These are phyloP conservation scores for Varecia variegata DNA, from an alignment of 2,797 vertebrate species.

Conservation along the genomic window DNA sequence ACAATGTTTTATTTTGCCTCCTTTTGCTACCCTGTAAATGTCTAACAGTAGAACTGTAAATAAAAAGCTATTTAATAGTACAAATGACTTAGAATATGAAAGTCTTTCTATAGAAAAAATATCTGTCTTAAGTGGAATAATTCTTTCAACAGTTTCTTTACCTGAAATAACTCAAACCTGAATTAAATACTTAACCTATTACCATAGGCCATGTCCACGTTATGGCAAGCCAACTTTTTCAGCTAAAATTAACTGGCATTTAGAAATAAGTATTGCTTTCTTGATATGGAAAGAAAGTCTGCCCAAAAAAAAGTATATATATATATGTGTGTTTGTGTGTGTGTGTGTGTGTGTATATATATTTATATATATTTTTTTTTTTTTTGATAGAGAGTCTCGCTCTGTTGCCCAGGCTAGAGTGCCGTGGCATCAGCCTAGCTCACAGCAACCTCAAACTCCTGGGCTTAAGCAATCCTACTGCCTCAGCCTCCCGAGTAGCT, in stretches of 20 bases:
- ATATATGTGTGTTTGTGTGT: no score
- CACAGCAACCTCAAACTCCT: no score
- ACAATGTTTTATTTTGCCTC: not conserved
- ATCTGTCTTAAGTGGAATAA: not conserved
- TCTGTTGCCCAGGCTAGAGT: no score
- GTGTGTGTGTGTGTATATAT: no score
- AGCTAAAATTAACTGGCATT: not conserved
- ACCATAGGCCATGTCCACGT: not conserved
- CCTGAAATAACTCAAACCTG: conserved; percentile 20
- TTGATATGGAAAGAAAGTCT: not conserved
- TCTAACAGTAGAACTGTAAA: not conserved
- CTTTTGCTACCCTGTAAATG: not conserved
- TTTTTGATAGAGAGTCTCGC: no score
- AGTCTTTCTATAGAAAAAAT: not conserved
- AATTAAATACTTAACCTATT: conserved; percentile 21
- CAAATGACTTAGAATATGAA: not conserved
- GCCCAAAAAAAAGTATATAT: not conserved
- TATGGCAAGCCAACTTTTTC: not conserved
- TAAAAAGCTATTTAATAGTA: conserved; percentile 19
- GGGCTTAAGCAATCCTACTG: no score
- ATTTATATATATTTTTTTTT: no score
- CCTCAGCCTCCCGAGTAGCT: no score
- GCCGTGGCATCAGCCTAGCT: no score
- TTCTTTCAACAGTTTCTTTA: not conserved
- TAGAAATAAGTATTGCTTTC: not conserved